Percentiles rank a stretch among this genome's conserved stretches.
Conservation (phyloP, 2,797 vertebrate species). For the Takifugu ocellatus region DNA sequence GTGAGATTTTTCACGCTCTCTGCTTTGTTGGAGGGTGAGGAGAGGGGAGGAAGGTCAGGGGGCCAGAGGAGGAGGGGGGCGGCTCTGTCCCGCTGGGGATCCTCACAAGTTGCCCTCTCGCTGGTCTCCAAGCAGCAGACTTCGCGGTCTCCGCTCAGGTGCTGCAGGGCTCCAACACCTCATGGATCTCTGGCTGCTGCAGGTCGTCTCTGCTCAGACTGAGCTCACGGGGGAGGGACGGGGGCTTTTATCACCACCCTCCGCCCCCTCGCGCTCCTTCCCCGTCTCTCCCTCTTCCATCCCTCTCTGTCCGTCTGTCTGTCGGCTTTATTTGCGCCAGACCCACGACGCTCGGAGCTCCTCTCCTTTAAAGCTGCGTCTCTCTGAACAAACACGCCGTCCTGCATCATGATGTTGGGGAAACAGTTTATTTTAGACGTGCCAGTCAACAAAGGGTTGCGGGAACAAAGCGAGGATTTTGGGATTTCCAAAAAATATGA, state of each 20-base stretch:
- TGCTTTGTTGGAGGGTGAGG: slow-evolving; percentile 73
- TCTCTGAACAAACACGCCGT: no score
- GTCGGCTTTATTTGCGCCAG: slow-evolving; percentile 15
- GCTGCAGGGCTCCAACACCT: slow-evolving; percentile 38
- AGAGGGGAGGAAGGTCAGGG: slow-evolving; percentile 25
- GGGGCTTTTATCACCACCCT: slow-evolving; percentile 75
- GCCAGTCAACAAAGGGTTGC: no score
- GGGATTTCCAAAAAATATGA: no score
- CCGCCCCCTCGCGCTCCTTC: slow-evolving; percentile 46
- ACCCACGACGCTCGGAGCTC: no score
- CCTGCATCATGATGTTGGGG: no score
- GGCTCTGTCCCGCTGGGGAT: slow-evolving; percentile 27
- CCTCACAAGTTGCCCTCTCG: slow-evolving; percentile 7
- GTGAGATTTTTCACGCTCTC: slow-evolving; percentile 82
- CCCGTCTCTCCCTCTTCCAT: slow-evolving; percentile 12
- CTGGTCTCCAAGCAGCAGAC: background rate
- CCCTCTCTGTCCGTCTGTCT: slow-evolving; percentile 59
- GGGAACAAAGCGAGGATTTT: no score
- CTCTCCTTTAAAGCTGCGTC: no score
- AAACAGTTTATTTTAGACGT: no score
- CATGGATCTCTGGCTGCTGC: slow-evolving; percentile 50
- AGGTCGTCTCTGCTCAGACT: slow-evolving; percentile 57
- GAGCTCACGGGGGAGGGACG: slow-evolving; percentile 69
- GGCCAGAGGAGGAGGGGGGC: slow-evolving; percentile 60
- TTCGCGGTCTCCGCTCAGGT: slow-evolving; percentile 21